Evolutionary conservation across 2,113 vertebrate species (phyloP).

Genomic region (Podiceps cristatus): DNA sequence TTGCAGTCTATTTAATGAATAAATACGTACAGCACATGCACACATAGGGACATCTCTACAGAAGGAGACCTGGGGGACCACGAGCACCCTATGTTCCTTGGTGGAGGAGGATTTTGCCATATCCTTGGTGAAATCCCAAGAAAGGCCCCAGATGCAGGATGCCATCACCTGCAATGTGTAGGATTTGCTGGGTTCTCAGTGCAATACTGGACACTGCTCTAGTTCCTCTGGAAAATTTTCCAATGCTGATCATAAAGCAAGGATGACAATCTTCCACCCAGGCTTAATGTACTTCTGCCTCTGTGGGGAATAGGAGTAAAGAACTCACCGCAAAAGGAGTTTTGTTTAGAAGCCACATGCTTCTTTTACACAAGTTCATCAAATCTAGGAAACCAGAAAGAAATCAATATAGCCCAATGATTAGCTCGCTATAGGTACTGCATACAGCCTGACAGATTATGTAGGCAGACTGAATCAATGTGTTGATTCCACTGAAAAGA

Average conservation of each 20-base stretch:
- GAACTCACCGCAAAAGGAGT: not conserved
- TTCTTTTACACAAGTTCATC: not conserved
- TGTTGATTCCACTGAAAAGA: not conserved
- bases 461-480: not conserved
- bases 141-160: not conserved
- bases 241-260: fast-evolving
- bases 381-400: not conserved
- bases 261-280: not conserved
- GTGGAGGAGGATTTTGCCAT: not conserved
- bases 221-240: not conserved
- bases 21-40: not conserved
- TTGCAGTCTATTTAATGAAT: not conserved
- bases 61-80: not conserved
- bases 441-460: not conserved
- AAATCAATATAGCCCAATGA: not conserved
- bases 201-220: not conserved
- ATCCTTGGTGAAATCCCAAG: not conserved
- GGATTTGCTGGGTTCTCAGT: not conserved
- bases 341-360: not conserved
- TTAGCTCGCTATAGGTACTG: not conserved
- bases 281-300: not conserved
- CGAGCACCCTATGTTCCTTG: not conserved
- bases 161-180: not conserved
- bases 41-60: not conserved
- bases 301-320: not conserved